Evolutionary conservation across 2,888 invertebrate species (phyloP).

Genomic region (Agrotis segetum): DNA sequence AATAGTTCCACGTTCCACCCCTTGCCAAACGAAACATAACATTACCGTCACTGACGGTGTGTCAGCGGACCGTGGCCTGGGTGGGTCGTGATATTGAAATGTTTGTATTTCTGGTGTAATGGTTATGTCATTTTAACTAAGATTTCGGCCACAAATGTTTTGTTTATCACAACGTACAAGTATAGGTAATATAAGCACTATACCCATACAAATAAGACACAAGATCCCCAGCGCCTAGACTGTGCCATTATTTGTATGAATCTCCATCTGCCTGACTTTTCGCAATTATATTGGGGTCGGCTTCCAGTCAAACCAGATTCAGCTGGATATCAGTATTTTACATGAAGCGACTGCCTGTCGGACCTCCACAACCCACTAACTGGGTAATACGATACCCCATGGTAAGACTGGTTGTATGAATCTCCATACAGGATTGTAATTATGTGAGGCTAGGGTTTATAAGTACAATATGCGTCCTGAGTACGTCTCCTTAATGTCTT

Average conservation of each 20-base stretch:
- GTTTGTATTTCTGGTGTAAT: conserved; percentile 27
- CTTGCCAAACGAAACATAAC: conserved; percentile 20
- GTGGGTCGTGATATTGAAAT: conserved; percentile 27
- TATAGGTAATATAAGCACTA: neutral
- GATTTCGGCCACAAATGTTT: neutral
- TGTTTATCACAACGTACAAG: neutral
- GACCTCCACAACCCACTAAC: too few species aligned
- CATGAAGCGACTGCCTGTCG: too few species aligned
- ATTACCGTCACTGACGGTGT: conserved; percentile 14
- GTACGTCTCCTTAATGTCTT: neutral
- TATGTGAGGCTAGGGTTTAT: too few species aligned
- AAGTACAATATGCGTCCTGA: neutral
- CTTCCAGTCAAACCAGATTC: too few species aligned
- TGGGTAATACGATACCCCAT: too few species aligned
- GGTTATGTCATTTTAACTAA: neutral
- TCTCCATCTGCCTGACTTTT: too few species aligned
- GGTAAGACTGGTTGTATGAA: too few species aligned
- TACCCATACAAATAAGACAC: neutral
- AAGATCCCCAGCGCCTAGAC: neutral
- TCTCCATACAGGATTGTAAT: neutral
- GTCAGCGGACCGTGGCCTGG: conserved; percentile 21
- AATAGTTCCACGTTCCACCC: conserved; percentile 12
- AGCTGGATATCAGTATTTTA: too few species aligned
- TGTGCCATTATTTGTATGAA: neutral
- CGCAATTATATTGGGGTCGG: too few species aligned